Evolutionary conservation across 2,797 vertebrate species (phyloP), one percentile per base, ranked within the genome.

Genomic region (Cuculus canorus): DNA sequence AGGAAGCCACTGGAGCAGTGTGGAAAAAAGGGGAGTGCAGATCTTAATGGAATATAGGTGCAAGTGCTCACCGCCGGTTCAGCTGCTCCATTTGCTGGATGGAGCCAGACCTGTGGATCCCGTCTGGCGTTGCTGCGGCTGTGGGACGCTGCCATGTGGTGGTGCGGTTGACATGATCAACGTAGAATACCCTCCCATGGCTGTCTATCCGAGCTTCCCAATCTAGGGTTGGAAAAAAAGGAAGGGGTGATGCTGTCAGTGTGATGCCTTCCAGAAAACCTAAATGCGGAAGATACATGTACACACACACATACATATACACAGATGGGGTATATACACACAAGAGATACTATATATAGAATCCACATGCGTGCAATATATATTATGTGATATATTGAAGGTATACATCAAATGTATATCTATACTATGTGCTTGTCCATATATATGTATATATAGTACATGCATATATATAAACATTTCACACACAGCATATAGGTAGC

Each of bases 121-220:
- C 98, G 1, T 98, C 98, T 1, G 98, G 98, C 11, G 98, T 99
- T 48, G 98, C 97, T 5, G 98, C 96, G 2, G 99, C 96, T 7
- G 98, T 98, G 9, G 99, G 99, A 24, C 98, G 98, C 97, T 99
- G 99, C 99, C 99, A 99, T 13, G 99, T 99, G 25, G 99, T 99
- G 32, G 99, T 99, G 50, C 99, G 98, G 97, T 99, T 99, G 88
- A 99, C 98, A 0, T 99, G 99, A 95, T 99, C 99, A 91, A 99
- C 99, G 3, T 99, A 99, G 97, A 99, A 99, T 17, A 99, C 99
- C 85, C 99, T 98, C 57, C 99, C 99, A 0, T 99, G 99, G 97
- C 99, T 99, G 98, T 99, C 99, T 77, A 99, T 98, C 14, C 99
- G 98, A 90, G 99, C 99, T 96, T 99, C 99, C 99, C 99, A 99